Base-by-base conservation (phyloP, 2,797 vertebrate genomes). In the Galaxias olidus region DNA sequence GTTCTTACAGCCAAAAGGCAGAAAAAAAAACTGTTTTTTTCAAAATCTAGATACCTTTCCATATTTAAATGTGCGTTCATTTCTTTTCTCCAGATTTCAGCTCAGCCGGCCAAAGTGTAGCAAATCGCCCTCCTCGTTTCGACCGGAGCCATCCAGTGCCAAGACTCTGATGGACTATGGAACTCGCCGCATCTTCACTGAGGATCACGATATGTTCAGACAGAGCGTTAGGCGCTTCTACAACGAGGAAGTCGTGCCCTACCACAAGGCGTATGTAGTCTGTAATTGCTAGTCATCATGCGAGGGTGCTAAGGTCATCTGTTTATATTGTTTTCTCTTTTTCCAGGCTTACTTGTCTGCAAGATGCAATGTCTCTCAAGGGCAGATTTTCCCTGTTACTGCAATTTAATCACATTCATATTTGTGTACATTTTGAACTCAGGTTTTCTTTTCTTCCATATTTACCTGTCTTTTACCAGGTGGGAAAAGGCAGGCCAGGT, bases 401-500 rank as follows among this genome's bases (percentile, higher is more conserved):
- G n/a, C n/a, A n/a, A n/a, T n/a, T n/a, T n/a, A n/a, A n/a, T n/a
- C n/a, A n/a, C n/a, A n/a, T n/a, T n/a, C n/a, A n/a, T n/a, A n/a
- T n/a, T n/a, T n/a, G n/a, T n/a, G n/a, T 14, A 47, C 3, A 14
- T 2, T 47, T 47, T 47, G 45, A 14, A 47, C 13, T 14, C 3
- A 4, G 45, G 13, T 3, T 47, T 14, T 47, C 13, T 3, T 60
- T 46, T 11, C 13, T 41, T 41, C 4, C 50, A 1, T 52, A 9
- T 45, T 10, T 64, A 9, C 48, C 8, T 15, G 4, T 9, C 12
- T 11, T 0, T 41, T 56, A 11, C 9, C 84, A 98, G 96, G n/a
- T 98, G 97, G 96, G 97, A 98, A 80, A 97, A 96, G 76, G 90
- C 89, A 0, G 96, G 96, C 20, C 88, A 98, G 79, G 96, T 98